Conservation (phyloP, 1,140 invertebrate species). For the Mya arenaria region DNA sequence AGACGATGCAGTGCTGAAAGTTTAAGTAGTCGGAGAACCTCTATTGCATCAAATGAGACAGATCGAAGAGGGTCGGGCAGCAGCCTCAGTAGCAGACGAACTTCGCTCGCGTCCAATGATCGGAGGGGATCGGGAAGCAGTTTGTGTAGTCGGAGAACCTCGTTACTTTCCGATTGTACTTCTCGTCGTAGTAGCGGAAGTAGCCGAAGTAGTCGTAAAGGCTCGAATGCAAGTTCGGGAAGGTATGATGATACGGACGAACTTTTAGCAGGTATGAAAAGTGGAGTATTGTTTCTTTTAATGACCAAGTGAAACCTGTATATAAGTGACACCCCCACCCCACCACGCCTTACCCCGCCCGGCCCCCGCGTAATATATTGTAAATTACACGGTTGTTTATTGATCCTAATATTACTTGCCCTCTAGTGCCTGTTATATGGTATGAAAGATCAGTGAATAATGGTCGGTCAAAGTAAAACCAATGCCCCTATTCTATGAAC, state of each 20-base stretch:
- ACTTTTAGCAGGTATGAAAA: slow-evolving; percentile 62
- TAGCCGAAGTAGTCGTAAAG: slow-evolving; percentile 67
- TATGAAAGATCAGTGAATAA: too few species aligned
- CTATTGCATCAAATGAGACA: slow-evolving; percentile 44
- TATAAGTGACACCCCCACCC: too few species aligned
- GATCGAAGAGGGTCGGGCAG: slow-evolving; percentile 67
- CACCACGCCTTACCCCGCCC: too few species aligned
- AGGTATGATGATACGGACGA: slow-evolving; percentile 69
- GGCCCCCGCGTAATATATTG: too few species aligned
- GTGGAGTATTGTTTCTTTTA: too few species aligned
- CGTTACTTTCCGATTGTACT: slow-evolving; percentile 69
- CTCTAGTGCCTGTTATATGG: too few species aligned
- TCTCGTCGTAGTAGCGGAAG: slow-evolving; percentile 60
- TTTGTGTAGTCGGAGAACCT: slow-evolving; percentile 68
- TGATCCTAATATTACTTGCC: too few species aligned
- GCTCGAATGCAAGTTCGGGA: slow-evolving; percentile 66
- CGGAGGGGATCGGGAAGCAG: slow-evolving; percentile 68
- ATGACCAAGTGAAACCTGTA: too few species aligned
- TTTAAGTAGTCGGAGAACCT: slow-evolving; percentile 60
- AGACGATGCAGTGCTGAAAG: slow-evolving; percentile 51
- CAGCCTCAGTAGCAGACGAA: slow-evolving; percentile 68
- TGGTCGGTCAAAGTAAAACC: too few species aligned
- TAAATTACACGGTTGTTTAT: too few species aligned
- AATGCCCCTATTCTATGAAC: too few species aligned
- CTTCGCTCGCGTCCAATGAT: slow-evolving; percentile 66